Conservation (phyloP, 2,113 vertebrate species). For the Prunella fulvescens region DNA sequence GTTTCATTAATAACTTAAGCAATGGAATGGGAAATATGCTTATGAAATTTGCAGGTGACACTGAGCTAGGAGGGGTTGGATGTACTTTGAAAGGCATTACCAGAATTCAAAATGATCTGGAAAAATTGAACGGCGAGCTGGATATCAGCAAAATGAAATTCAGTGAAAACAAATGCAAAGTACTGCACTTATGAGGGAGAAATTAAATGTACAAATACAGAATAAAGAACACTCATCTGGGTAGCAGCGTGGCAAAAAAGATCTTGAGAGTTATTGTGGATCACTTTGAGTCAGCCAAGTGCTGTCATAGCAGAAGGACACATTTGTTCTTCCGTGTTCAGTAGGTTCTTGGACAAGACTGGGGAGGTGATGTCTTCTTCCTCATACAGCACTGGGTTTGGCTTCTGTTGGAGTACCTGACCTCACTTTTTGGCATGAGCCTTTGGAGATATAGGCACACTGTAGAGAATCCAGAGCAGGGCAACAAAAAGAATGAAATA, state of each 20-base stretch:
- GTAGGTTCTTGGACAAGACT: neutral
- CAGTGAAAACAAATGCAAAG: slow-evolving; percentile 16
- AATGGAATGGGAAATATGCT: neutral
- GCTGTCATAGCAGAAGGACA: neutral
- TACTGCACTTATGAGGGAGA: neutral
- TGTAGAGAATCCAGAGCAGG: neutral
- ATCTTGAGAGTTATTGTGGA: neutral
- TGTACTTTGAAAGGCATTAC: neutral
- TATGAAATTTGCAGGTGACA: slow-evolving; percentile 24
- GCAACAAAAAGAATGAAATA: neutral
- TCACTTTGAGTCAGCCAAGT: neutral
- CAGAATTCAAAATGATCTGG: slow-evolving; percentile 13
- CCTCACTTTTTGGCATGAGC: neutral
- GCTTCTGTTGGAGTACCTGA: neutral
- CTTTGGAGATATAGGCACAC: neutral
- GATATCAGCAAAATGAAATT: neutral
- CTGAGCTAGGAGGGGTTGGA: neutral
- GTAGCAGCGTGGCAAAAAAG: neutral
- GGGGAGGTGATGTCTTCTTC: neutral
- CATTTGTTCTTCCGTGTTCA: neutral
- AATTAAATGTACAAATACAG: neutral
- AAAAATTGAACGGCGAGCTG: neutral
- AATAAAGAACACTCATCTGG: neutral
- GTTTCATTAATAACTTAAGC: slow-evolving; percentile 51
- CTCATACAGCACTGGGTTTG: neutral